Evolutionary conservation across 1,140 invertebrate species (phyloP).

Genomic region (Limonius californicus): DNA sequence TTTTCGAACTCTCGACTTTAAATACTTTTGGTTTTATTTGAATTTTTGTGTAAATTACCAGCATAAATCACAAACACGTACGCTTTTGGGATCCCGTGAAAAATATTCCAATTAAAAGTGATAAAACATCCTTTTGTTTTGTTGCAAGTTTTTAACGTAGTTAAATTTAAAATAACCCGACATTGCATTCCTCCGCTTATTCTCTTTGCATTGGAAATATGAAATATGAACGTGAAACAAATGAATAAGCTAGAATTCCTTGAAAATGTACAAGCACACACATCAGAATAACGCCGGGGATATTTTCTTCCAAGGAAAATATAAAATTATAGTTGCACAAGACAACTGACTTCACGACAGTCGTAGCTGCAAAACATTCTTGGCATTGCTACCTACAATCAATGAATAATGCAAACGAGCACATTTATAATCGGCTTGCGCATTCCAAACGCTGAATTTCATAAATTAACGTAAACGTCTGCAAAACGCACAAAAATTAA

Average conservation of each 20-base stretch:
- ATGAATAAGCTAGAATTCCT: not conserved
- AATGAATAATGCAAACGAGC: too few species aligned
- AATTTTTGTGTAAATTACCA: conserved; percentile 1
- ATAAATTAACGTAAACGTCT: too few species aligned
- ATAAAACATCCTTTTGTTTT: not conserved
- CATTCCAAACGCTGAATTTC: too few species aligned
- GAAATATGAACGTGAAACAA: not conserved
- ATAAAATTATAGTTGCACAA: too few species aligned
- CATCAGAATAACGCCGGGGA: not conserved
- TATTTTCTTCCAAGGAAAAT: not conserved
- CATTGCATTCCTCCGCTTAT: not conserved
- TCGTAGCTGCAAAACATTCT: too few species aligned
- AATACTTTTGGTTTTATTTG: conserved; percentile 4
- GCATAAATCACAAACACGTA: conserved; percentile 7
- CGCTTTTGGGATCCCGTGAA: not conserved
- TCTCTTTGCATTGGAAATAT: not conserved
- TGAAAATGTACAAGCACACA: not conserved
- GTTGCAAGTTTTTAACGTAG: not conserved
- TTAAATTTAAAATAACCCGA: not conserved
- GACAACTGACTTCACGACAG: too few species aligned
- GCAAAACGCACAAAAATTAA: too few species aligned
- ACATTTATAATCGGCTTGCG: too few species aligned
- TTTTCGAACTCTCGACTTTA: not conserved
- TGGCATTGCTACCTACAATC: too few species aligned
- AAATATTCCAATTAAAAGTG: not conserved